Evolutionary conservation across 2,888 invertebrate species (phyloP).

Genomic region (Bembecia ichneumoniformis): DNA sequence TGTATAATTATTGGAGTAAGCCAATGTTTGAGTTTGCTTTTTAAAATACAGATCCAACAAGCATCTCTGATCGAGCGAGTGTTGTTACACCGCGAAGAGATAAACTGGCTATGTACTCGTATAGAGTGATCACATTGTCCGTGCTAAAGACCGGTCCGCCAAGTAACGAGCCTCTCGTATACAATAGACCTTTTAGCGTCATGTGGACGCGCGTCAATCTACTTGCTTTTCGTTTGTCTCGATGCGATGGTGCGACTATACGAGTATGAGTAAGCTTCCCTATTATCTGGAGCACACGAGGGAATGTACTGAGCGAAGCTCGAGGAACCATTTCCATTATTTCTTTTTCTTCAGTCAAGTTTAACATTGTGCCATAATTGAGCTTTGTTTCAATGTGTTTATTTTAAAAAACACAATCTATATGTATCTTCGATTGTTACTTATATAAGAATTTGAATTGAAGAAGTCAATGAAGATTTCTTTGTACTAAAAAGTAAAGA

Average conservation of each 20-base stretch:
- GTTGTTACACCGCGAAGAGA: conserved; percentile 20
- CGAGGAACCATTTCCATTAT: too few species aligned
- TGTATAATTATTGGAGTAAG: background rate
- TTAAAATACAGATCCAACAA: background rate
- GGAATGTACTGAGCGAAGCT: too few species aligned
- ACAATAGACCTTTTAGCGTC: conserved; percentile 73
- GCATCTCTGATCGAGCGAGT: background rate
- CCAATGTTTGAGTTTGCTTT: background rate
- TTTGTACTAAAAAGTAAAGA: too few species aligned
- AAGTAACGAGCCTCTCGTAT: conserved; percentile 67
- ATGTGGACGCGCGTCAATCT: conserved; percentile 60
- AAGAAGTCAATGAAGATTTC: too few species aligned
- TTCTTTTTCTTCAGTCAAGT: too few species aligned
- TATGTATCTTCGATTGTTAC: background rate
- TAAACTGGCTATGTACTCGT: conserved; percentile 46
- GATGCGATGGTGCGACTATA: conserved; percentile 4
- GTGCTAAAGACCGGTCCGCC: conserved; percentile 67
- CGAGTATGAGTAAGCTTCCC: background rate
- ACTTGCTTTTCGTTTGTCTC: conserved; percentile 25
- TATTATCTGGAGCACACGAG: background rate
- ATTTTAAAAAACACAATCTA: background rate
- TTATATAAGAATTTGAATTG: too few species aligned
- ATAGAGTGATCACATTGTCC: conserved; percentile 63
- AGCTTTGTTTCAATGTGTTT: background rate
- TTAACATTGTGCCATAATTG: too few species aligned